Conservation (phyloP, 1,140 invertebrate species). For the Tetramorium alpestre region DNA sequence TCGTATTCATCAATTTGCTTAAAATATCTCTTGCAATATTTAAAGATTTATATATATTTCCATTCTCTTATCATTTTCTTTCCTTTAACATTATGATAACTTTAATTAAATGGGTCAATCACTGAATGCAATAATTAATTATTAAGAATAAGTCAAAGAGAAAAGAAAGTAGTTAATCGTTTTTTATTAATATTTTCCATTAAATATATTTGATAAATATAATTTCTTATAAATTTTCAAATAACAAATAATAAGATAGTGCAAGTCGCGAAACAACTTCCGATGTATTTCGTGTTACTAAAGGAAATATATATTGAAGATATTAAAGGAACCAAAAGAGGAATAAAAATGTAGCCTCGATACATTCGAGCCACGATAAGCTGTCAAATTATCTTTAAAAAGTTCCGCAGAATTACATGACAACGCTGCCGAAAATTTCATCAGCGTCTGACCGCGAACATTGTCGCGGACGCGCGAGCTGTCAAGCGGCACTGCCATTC, state of each 20-base stretch:
- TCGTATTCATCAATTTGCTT: constrained; percentile 19
- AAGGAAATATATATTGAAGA: background rate
- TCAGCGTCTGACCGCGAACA: background rate
- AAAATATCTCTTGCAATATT: constrained; percentile 30
- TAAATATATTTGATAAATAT: background rate
- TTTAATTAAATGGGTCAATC: background rate
- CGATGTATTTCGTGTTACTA: background rate
- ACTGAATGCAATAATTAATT: background rate
- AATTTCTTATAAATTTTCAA: background rate
- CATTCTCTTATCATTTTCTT: background rate
- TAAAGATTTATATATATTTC: background rate
- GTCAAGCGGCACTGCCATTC: constrained; percentile 41
- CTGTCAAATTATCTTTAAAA: constrained; percentile 14
- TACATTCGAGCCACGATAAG: background rate
- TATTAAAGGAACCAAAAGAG: background rate
- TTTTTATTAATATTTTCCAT: background rate
- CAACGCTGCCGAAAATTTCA: background rate
- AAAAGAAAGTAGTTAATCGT: too few species aligned
- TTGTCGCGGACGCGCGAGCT: constrained; percentile 38
- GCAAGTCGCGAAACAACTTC: background rate
- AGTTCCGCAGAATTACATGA: background rate
- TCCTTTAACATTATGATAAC: background rate
- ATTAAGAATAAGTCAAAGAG: background rate
- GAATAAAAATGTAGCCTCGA: background rate
- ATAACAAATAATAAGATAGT: background rate